Evolutionary conservation across 1,140 invertebrate species (phyloP).

Genomic region (Nixonia krombeini): DNA sequence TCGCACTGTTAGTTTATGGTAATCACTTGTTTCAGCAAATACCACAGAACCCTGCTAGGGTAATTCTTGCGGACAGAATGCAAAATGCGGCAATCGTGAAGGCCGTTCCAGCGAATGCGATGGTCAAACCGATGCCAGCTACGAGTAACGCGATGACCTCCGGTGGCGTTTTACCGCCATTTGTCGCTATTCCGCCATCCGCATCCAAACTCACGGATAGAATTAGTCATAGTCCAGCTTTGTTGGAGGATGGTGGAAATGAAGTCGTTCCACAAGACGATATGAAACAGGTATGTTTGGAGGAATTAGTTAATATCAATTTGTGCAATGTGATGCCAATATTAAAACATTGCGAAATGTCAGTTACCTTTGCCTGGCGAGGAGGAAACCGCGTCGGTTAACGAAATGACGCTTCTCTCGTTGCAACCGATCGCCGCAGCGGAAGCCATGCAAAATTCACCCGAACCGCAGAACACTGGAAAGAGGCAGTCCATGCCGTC

Average conservation of each 20-base stretch:
- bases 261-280: slow-evolving; percentile 67
- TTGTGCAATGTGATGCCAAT: not conserved
- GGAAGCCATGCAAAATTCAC: slow-evolving; percentile 29
- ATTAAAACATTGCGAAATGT: not conserved
- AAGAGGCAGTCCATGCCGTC: slow-evolving; percentile 39
- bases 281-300: slow-evolving; percentile 60
- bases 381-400: slow-evolving; percentile 54
- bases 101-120: slow-evolving; percentile 24
- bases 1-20: not conserved
- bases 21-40: slow-evolving; percentile 25
- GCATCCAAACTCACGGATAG: slow-evolving; percentile 61
- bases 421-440: slow-evolving; percentile 45
- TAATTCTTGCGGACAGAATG: slow-evolving; percentile 18
- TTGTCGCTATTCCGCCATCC: slow-evolving; percentile 65
- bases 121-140: slow-evolving; percentile 27
- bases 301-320: too few relatives aligned
- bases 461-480: slow-evolving; percentile 25
- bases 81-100: too few relatives aligned
- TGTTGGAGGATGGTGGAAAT: slow-evolving; percentile 61
- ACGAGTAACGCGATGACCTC: slow-evolving; percentile 25
- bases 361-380: slow-evolving; percentile 62
- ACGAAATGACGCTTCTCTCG: slow-evolving; percentile 61
- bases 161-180: slow-evolving; percentile 57
- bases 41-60: slow-evolving; percentile 20
- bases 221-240: slow-evolving; percentile 59